Conservation (phyloP, 2,888 invertebrate species). For the Agapostemon virescens region DNA sequence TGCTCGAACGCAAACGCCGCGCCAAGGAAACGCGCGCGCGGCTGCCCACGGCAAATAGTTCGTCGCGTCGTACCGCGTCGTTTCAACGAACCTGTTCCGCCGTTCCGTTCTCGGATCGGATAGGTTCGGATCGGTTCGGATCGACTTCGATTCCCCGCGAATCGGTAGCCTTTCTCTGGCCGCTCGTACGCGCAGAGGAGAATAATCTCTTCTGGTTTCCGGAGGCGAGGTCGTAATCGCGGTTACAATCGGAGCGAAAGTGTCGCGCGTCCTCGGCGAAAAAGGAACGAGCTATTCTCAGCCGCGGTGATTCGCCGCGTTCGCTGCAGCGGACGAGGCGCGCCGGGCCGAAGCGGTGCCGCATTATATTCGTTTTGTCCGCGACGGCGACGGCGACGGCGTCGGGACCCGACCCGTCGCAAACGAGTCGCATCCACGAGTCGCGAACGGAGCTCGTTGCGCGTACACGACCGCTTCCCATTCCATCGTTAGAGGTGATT, state of each 20-base stretch:
- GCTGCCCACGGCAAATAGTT: conserved; percentile 51
- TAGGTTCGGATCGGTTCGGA: conserved; percentile 62
- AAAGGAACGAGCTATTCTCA: not conserved
- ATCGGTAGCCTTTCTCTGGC: conserved; percentile 46
- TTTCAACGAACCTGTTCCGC: conserved; percentile 63
- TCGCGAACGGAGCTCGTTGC: conserved; percentile 24
- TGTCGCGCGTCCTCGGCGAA: conserved; percentile 23
- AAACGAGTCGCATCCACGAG: conserved; percentile 29
- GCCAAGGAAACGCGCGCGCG: conserved; percentile 42
- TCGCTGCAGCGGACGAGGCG: conserved; percentile 5
- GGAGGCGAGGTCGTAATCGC: conserved; percentile 24
- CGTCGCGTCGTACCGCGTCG: conserved; percentile 38
- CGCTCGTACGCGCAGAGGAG: conserved; percentile 1
- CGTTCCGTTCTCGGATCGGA: conserved; percentile 57
- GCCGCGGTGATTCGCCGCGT: not conserved
- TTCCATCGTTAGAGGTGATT: conserved; percentile 51
- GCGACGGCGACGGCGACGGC: not conserved
- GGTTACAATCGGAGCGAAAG: conserved; percentile 34
- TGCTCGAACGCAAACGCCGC: conserved; percentile 16
- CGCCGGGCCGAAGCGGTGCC: not conserved
- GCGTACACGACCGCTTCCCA: conserved; percentile 4
- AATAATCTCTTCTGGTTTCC: not conserved
- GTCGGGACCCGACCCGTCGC: conserved; percentile 15
- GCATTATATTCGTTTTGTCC: conserved; percentile 19
- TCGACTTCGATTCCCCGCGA: conserved; percentile 66